These are phyloP conservation scores for Phasia obesa DNA, from an alignment of 2,888 invertebrate genomes.

Conservation along the genomic window DNA sequence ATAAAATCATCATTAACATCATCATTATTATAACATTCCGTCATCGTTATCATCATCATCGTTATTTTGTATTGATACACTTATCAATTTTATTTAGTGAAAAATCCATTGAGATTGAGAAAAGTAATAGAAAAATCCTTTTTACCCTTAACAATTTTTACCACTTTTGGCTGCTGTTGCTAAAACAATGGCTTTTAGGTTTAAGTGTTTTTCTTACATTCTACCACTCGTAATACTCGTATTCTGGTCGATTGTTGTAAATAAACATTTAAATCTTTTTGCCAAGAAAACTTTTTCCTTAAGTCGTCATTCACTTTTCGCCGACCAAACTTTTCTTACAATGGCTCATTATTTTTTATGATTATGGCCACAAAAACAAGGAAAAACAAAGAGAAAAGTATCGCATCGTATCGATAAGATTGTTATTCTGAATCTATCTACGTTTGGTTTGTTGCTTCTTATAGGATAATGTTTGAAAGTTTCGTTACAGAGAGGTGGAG, in stretches of 20 bases:
- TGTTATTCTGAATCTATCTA: slow-evolving; percentile 39
- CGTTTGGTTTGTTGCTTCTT: slow-evolving; percentile 27
- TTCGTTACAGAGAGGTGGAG: neutral
- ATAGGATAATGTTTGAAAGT: neutral
- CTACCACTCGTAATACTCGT: no score
- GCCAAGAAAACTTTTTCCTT: slow-evolving; percentile 56
- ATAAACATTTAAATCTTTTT: slow-evolving; percentile 69
- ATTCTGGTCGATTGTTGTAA: slow-evolving; percentile 48
- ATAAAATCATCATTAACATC: slow-evolving; percentile 53
- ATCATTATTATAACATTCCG: slow-evolving; percentile 22
- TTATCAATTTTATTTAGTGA: slow-evolving; percentile 70
- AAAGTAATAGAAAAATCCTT: slow-evolving; percentile 54
- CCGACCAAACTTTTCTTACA: slow-evolving; percentile 69
- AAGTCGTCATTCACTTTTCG: slow-evolving; percentile 47
- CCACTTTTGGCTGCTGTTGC: slow-evolving; percentile 48
- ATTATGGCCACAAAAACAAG: slow-evolving; percentile 75
- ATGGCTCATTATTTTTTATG: slow-evolving; percentile 80
- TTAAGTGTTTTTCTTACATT: slow-evolving; percentile 29
- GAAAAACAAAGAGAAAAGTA: slow-evolving; percentile 57
- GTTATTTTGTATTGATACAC: slow-evolving; percentile 64
- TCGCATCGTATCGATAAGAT: slow-evolving; percentile 69
- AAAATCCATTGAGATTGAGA: slow-evolving; percentile 24
- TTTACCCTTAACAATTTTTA: slow-evolving; percentile 49
- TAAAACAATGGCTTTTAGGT: slow-evolving; percentile 60
- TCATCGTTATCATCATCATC: slow-evolving; percentile 49